Conservation (phyloP, 2,113 vertebrate species). For the Pycnonotus jocosus region DNA sequence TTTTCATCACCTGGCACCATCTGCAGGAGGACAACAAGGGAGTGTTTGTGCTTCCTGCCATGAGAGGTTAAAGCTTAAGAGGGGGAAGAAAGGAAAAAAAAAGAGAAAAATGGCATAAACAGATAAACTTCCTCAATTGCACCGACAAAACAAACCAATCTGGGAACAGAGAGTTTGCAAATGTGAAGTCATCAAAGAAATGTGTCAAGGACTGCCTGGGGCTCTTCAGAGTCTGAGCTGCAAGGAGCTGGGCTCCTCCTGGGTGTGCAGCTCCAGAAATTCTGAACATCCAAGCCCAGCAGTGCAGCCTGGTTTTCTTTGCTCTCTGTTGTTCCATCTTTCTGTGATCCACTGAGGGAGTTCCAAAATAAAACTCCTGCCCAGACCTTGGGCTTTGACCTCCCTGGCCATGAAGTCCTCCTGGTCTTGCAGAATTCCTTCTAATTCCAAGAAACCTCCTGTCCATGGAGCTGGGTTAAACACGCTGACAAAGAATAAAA, state of each 20-base stretch:
- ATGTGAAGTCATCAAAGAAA: neutral
- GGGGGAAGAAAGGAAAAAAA: accelerated
- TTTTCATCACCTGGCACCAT: neutral
- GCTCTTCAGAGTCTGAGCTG: neutral
- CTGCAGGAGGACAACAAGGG: neutral
- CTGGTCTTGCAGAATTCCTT: neutral
- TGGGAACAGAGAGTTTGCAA: neutral
- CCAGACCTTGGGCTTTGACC: neutral
- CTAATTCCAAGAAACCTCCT: neutral
- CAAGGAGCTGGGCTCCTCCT: neutral
- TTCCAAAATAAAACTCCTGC: neutral
- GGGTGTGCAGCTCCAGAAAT: accelerated
- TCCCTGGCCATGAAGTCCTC: neutral
- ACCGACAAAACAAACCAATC: neutral
- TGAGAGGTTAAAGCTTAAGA: accelerated
- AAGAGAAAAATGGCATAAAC: neutral
- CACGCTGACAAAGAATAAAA: neutral
- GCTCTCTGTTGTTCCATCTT: neutral
- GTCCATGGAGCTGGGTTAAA: neutral
- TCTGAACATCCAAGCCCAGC: neutral
- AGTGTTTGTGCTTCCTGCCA: neutral
- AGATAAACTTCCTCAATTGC: neutral
- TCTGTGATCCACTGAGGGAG: neutral
- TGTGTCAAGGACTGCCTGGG: neutral
- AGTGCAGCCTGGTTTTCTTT: neutral